Conservation (phyloP, 2,113 vertebrate species). For the Mungos mungo region DNA sequence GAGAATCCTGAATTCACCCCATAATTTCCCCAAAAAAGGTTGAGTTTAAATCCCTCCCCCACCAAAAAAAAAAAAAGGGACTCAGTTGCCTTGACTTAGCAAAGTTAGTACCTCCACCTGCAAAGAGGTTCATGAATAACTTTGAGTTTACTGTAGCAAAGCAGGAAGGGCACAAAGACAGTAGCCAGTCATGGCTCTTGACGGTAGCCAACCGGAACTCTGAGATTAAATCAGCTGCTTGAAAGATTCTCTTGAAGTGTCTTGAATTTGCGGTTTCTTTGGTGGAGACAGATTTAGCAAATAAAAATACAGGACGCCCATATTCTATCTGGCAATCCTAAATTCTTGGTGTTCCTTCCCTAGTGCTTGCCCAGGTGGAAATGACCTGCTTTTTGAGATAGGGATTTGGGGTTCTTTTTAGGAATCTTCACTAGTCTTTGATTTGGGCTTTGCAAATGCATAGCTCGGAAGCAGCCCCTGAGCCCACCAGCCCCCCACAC, state of each 20-base stretch:
- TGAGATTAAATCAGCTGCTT: neutral
- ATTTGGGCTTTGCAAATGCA: neutral
- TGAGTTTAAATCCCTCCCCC: neutral
- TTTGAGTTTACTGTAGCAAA: neutral
- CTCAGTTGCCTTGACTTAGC: neutral
- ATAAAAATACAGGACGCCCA: neutral
- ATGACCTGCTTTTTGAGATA: neutral
- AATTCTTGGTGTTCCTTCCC: neutral
- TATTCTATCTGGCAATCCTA: neutral
- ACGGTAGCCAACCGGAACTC: too few relatives aligned
- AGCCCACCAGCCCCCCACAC: neutral
- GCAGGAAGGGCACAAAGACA: neutral
- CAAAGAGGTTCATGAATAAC: neutral
- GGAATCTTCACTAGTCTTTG: neutral
- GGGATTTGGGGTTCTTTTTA: neutral
- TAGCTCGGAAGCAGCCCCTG: too few relatives aligned
- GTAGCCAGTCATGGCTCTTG: fast-evolving
- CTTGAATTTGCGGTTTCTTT: neutral
- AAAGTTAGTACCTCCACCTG: neutral
- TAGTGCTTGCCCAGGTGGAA: neutral
- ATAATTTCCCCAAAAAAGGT: neutral
- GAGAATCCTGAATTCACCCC: neutral
- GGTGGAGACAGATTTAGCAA: neutral
- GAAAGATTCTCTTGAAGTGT: neutral
- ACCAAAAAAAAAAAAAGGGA: too few relatives aligned